Percentiles rank a stretch among this genome's conserved stretches.
phyloP scores from a whole-genome alignment of 2,797 vertebrate species.

The Ficedula albicollis region DNA sequence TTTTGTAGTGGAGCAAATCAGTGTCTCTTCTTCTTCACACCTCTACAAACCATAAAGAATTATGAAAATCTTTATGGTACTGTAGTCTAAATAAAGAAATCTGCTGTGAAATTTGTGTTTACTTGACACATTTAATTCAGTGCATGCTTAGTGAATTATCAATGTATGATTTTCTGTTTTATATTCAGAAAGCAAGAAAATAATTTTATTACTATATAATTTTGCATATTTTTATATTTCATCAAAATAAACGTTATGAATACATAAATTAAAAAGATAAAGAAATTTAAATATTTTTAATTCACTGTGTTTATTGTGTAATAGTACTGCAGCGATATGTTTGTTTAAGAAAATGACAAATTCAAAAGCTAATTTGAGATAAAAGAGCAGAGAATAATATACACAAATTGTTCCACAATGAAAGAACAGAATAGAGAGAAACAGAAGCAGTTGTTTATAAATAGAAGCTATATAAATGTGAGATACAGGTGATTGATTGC shows the following conservation, averaged over 20 bases:
- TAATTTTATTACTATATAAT: background rate
- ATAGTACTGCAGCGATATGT: background rate
- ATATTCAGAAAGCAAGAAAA: background rate
- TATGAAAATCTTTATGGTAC: background rate
- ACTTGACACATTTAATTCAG: background rate
- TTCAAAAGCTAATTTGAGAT: background rate
- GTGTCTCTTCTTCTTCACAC: background rate
- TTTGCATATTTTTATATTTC: background rate
- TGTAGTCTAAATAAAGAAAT: background rate
- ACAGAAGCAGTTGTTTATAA: background rate
- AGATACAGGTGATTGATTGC: background rate
- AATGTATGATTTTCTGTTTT: background rate
- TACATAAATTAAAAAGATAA: too few species aligned
- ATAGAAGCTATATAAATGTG: conserved; percentile 26
- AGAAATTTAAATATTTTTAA: background rate
- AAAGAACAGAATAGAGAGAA: background rate
- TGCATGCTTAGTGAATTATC: background rate
- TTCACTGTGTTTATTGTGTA: background rate
- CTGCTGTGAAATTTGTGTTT: background rate
- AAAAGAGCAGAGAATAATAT: background rate
- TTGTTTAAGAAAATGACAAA: background rate
- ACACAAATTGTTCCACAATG: background rate
- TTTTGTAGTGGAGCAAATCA: background rate
- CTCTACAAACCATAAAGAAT: background rate
- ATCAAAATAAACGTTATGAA: background rate